A percentile compares a stretch with the other conserved stretches of the same genome.
Evolutionary conservation across 2,797 vertebrate genomes (phyloP).

Genomic region (Amniataba percoides): DNA sequence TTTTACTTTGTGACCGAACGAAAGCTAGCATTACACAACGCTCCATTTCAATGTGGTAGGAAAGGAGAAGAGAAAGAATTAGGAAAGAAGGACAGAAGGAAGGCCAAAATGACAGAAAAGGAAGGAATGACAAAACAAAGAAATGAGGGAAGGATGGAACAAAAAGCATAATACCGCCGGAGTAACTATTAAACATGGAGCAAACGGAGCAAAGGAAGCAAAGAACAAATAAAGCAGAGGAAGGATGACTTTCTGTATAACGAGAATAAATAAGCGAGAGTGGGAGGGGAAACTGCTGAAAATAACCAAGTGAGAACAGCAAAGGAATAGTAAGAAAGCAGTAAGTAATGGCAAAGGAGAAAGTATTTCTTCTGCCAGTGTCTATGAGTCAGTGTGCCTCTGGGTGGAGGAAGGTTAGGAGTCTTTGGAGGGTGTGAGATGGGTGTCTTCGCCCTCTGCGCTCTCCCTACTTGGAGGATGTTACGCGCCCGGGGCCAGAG

Average conservation of each 20-base stretch:
- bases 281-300: constrained; percentile 52
- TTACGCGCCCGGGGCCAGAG: constrained; percentile 65
- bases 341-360: constrained; percentile 48
- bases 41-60: constrained; percentile 40
- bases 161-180: constrained; percentile 37
- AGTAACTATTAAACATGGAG: constrained; percentile 51
- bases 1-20: constrained; percentile 70
- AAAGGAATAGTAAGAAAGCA: constrained; percentile 52
- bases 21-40: constrained; percentile 54
- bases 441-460: constrained; percentile 57
- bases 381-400: constrained; percentile 59
- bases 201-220: constrained; percentile 48
- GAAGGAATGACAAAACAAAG: constrained; percentile 31
- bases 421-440: constrained; percentile 61
- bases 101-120: constrained; percentile 29
- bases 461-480: constrained; percentile 64
- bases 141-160: constrained; percentile 30
- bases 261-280: constrained; percentile 53
- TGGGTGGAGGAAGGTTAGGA: constrained; percentile 56
- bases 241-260: constrained; percentile 47
- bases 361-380: constrained; percentile 46
- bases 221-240: constrained; percentile 30
- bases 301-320: constrained; percentile 59
- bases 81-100: constrained; percentile 22
- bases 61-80: constrained; percentile 16